A percentile compares a stretch with the other conserved stretches of the same genome.
These are phyloP conservation scores for Microtus oregoni DNA, from an alignment of 2,113 vertebrate genomes.

Conservation along the genomic window DNA sequence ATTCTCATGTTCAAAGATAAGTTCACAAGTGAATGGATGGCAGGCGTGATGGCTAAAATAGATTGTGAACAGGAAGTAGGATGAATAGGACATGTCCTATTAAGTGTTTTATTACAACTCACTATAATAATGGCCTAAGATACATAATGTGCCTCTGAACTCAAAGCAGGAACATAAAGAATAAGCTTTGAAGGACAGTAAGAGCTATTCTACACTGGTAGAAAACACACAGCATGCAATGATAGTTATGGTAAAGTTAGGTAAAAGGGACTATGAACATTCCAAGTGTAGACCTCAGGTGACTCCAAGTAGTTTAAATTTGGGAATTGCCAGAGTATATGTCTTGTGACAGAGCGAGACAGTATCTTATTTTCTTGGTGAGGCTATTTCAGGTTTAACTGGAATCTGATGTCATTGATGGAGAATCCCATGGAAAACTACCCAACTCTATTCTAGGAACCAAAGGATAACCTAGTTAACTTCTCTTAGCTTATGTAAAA, in stretches of 20 bases:
- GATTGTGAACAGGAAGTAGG: not conserved
- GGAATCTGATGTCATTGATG: not conserved
- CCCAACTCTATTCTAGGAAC: not conserved
- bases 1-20: not conserved
- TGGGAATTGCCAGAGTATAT: not conserved
- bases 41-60: too few relatives aligned
- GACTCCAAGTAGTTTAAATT: not conserved
- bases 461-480: not conserved
- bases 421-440: not conserved
- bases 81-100: not conserved
- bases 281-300: not conserved
- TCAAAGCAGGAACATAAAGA: not conserved
- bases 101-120: not conserved
- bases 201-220: not conserved
- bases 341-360: not conserved
- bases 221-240: not conserved
- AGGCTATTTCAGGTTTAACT: not conserved
- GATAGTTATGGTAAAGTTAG: not conserved
- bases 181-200: not conserved
- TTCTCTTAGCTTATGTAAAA: not conserved
- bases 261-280: not conserved
- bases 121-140: not conserved
- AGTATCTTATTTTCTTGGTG: not conserved
- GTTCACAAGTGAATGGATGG: not conserved
- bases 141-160: not conserved